These are phyloP conservation scores for Odontocolon sp. DNA, from an alignment of 2,888 invertebrate genomes.

Conservation along the genomic window DNA sequence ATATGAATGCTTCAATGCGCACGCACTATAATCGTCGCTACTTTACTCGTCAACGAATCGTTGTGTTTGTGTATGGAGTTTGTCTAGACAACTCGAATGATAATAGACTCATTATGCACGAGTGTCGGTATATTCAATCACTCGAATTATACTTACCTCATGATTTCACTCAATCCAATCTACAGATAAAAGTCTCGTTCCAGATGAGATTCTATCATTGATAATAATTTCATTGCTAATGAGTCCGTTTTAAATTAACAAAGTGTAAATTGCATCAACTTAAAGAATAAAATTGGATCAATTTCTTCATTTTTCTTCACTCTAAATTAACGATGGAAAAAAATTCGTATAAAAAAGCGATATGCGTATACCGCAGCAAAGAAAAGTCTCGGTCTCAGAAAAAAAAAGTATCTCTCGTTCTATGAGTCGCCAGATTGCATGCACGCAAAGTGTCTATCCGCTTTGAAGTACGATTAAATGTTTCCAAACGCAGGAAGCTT, in stretches of 20 bases:
- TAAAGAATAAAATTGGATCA: conserved; percentile 8
- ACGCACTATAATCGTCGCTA: conserved; percentile 43
- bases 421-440: conserved; percentile 68
- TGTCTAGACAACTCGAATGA: conserved; percentile 54
- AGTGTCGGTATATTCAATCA: conserved; percentile 37
- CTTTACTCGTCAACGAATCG: conserved; percentile 19
- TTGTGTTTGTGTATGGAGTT: conserved; percentile 34
- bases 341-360: not conserved
- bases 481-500: conserved; percentile 56
- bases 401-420: conserved; percentile 72
- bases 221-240: too few species aligned
- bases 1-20: conserved; percentile 53
- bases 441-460: conserved; percentile 49
- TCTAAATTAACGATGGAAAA: conserved; percentile 1
- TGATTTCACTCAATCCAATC: conserved; percentile 9
- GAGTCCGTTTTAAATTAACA: too few species aligned
- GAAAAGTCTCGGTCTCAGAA: too few species aligned
- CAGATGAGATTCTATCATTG: too few species aligned
- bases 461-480: conserved; percentile 55
- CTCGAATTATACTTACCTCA: conserved; percentile 25
- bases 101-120: conserved; percentile 39
- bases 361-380: not conserved
- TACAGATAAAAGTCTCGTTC: not conserved
- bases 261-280: too few species aligned
- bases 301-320: conserved; percentile 4